These are phyloP conservation scores for Tachycineta bicolor DNA, from an alignment of 2,113 vertebrate species.

Conservation along the genomic window DNA sequence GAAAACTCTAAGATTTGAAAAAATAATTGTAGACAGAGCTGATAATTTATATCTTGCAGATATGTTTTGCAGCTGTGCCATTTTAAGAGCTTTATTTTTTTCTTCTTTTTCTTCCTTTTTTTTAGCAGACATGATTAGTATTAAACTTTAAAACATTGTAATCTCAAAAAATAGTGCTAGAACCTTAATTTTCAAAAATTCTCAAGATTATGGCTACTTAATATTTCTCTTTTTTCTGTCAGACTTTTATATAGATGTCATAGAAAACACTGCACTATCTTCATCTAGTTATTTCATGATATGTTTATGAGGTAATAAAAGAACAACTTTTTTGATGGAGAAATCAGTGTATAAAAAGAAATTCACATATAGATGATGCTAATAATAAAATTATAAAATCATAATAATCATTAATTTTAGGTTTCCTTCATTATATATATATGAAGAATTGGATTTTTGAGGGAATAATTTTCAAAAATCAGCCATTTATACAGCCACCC, in stretches of 20 bases:
- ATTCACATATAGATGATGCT: too few species aligned
- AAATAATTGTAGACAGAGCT: neutral
- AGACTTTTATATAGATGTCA: neutral
- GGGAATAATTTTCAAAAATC: too few species aligned
- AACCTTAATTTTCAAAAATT: neutral
- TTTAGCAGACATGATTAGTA: neutral
- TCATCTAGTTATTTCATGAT: neutral
- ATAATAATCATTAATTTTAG: too few species aligned
- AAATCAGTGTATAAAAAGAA: neutral
- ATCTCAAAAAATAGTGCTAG: neutral
- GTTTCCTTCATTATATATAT: too few species aligned
- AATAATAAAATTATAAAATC: too few species aligned
- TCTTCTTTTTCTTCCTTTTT: neutral
- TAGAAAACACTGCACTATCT: neutral
- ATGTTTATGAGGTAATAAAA: neutral
- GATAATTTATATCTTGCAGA: neutral
- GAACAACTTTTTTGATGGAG: rapidly evolving
- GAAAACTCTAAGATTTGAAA: neutral
- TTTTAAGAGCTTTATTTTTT: neutral
- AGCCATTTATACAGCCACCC: too few species aligned
- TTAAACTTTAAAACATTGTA: neutral
- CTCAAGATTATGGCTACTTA: neutral
- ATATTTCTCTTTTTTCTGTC: neutral
- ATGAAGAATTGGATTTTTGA: too few species aligned
- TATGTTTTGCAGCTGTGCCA: neutral